Evolutionary conservation across 2,113 vertebrate species (phyloP).

Genomic region (Indicator indicator): DNA sequence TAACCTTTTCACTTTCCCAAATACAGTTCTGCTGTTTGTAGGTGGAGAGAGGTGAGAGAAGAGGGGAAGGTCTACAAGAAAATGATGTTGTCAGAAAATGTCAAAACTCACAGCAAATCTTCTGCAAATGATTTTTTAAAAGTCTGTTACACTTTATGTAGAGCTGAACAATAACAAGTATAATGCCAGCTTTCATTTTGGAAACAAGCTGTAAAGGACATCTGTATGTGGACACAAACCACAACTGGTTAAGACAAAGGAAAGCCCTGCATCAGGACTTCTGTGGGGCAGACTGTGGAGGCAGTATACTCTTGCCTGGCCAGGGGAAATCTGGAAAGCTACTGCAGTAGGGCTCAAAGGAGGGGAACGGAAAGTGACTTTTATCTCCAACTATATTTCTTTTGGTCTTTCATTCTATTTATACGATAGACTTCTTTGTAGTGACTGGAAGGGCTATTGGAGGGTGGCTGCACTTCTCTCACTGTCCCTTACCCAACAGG

Average conservation of each 20-base stretch:
- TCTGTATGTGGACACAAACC: neutral
- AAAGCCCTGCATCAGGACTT: neutral
- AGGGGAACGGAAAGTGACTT: neutral
- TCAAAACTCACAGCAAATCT: slow-evolving; percentile 49
- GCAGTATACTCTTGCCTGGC: neutral
- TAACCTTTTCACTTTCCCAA: slow-evolving; percentile 67
- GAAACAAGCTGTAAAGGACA: neutral
- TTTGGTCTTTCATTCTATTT: neutral
- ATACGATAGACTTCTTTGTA: neutral
- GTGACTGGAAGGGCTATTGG: neutral
- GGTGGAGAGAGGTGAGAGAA: neutral
- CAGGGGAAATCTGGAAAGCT: neutral
- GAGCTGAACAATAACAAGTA: slow-evolving; percentile 34
- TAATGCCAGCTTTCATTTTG: slow-evolving; percentile 10
- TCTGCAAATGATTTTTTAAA: slow-evolving; percentile 50
- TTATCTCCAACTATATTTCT: neutral
- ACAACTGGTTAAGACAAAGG: neutral
- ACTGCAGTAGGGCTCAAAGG: neutral
- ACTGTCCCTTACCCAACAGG: neutral
- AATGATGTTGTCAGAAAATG: slow-evolving; percentile 28
- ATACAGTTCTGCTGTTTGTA: slow-evolving; percentile 58
- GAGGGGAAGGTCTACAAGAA: neutral
- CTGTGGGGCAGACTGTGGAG: neutral
- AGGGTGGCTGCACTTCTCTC: neutral
- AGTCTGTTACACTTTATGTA: slow-evolving; percentile 45